Base-by-base conservation (phyloP, 1,140 invertebrate species). In the Archivesica marissinica region DNA sequence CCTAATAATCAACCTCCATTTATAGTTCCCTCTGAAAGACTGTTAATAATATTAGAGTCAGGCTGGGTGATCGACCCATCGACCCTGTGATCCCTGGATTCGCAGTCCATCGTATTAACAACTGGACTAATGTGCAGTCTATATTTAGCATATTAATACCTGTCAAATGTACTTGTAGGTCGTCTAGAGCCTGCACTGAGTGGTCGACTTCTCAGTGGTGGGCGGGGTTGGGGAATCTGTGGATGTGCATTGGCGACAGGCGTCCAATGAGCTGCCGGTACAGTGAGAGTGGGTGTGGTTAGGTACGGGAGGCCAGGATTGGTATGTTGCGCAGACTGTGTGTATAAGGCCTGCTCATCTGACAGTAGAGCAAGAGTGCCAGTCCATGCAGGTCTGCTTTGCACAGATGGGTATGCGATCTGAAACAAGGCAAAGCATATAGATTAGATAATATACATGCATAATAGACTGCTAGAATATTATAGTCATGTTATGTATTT, bases 391-490 rank as follows among this genome's bases (percentile, higher is more conserved):
- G 91, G 90, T 66, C 88, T 78, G n/a, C 90, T 88, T 70, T 92
- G 89, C 9, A 93, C 90, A 70, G 92, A 91, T 15, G 92, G 91
- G 61, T 90, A 92, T 1, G 87, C 81, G 52, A 93, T 86, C 92
- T 92, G 86, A 35, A 87, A 61, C 25, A 74, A 61, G n/a, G n/a
- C n/a, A n/a, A n/a, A n/a, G n/a, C n/a, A n/a, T n/a, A n/a, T n/a
- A n/a, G n/a, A n/a, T n/a, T n/a, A n/a, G n/a, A n/a, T n/a, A n/a
- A n/a, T n/a, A n/a, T n/a, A n/a, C n/a, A n/a, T n/a, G n/a, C n/a
- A n/a, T n/a, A n/a, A n/a, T n/a, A n/a, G n/a, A n/a, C n/a, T n/a
- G n/a, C n/a, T n/a, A n/a, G n/a, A n/a, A n/a, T n/a, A n/a, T n/a
- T n/a, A n/a, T n/a, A n/a, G n/a, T n/a, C n/a, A n/a, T n/a, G n/a